Base-by-base conservation (phyloP, 2,888 invertebrate genomes). In the Schrankia costaestrigalis region DNA sequence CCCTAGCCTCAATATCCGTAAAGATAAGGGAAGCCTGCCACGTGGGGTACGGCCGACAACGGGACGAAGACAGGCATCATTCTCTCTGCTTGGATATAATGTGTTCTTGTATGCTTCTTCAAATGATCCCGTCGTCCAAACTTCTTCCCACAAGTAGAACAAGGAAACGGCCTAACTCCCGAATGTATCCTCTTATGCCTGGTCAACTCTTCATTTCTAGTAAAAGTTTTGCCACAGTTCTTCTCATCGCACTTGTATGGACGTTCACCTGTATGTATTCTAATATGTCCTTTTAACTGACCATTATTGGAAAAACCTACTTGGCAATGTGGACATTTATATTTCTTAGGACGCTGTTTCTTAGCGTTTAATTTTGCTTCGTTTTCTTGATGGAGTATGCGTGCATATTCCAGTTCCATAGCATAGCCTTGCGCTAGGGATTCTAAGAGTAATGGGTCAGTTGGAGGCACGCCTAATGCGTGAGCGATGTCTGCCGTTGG, bases 291-390 rank as follows among this genome's bases (percentile, higher is more conserved):
- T 71, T 95, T 95, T 0, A 97, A 83, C 59, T 97, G 97, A 0
- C 97, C 97, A 74, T 96, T 97, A 73, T 97, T 97, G n/a, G 96
- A 96, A 73, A 97, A 97, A 0, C 95, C 95, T 0, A 95, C 95
- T 55, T 95, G 91, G 68, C 97, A 97, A 62, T 95, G 94, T 0
- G 95, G 93, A 63, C 98, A 97, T 53, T 95, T 93, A 78, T 97
- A 97, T 66, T 96, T 96, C 78, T 96, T 96, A 1, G 97, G 97
- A 1, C 96, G 89, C 55, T 95, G 92, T 62, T 96, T 95, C 48
- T 93, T 89, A 0, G 92, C 85, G 56, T 91, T 92, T 2, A 92
- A 76, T 63, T 93, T 93, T 0, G 91, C 86, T 60, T 93, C 93
- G 42, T 92, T 93, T 59, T 93, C 93, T 73, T 93, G 93, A 19